These are phyloP conservation scores for Drosophila putrida DNA, from an alignment of 2,888 invertebrate genomes.

Conservation along the genomic window DNA sequence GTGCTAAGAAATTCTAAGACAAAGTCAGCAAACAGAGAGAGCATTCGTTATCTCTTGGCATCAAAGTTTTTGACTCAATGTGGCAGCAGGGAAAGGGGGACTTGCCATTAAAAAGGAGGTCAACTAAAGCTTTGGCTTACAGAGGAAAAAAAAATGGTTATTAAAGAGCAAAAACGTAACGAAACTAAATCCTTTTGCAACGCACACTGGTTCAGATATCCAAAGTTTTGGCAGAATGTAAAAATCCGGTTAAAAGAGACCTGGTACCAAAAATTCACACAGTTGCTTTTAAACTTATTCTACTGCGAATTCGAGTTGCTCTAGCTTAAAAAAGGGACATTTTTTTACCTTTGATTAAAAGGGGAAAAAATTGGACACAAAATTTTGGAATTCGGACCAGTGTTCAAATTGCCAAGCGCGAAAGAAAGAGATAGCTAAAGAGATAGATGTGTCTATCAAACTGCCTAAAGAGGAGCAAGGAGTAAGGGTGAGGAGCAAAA, in stretches of 20 bases:
- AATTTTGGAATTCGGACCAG: too few species aligned
- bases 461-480: constrained; percentile 22
- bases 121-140: constrained; percentile 32
- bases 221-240: too few species aligned
- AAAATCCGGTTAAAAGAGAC: too few species aligned
- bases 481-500: not conserved
- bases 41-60: constrained; percentile 37
- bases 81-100: not conserved
- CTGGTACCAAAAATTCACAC: too few species aligned
- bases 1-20: constrained; percentile 37
- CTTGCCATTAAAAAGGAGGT: constrained; percentile 40
- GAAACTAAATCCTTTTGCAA: constrained; percentile 38
- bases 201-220: too few species aligned
- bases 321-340: too few species aligned
- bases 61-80: constrained; percentile 21
- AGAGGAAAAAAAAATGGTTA: constrained; percentile 29
- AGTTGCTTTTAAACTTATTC: too few species aligned
- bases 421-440: constrained; percentile 1
- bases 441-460: constrained; percentile 43
- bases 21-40: constrained; percentile 36
- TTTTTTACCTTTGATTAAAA: too few species aligned
- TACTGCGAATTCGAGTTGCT: too few species aligned
- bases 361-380: too few species aligned
- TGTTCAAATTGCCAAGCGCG: constrained; percentile 43
- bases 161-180: constrained; percentile 50